Percentiles rank a stretch among this genome's conserved stretches.
These are phyloP conservation scores for Clepsis dumicolana DNA, from an alignment of 2,888 invertebrate species.

Conservation along the genomic window DNA sequence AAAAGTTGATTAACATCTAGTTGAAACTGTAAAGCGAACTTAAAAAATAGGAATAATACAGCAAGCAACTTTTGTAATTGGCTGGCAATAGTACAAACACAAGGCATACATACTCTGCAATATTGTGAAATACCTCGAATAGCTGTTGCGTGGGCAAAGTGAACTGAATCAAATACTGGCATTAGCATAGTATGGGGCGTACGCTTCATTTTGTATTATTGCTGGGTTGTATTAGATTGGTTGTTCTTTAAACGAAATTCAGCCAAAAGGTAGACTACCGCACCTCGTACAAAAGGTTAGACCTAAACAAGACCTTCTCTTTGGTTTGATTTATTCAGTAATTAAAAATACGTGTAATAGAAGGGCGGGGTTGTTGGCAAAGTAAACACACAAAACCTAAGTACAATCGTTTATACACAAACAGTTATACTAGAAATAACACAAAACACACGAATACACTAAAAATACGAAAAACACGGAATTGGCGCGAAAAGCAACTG, in stretches of 20 bases:
- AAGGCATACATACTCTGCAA: neutral
- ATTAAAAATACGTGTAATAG: no score
- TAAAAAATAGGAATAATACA: conserved; percentile 6
- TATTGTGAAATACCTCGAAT: conserved; percentile 21
- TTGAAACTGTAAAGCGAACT: conserved; percentile 7
- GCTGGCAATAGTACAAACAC: conserved; percentile 4
- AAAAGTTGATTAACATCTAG: conserved; percentile 61
- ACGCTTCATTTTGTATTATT: neutral
- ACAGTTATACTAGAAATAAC: no score
- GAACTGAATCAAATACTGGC: conserved; percentile 4
- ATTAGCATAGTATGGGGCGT: conserved; percentile 1
- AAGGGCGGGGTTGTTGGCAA: no score
- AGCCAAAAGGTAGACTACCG: neutral
- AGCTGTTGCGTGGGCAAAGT: neutral
- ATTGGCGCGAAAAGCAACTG: no score
- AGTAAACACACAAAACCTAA: no score
- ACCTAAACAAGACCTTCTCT: no score
- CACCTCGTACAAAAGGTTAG: no score
- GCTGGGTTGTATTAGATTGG: neutral
- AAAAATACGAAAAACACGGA: no score
- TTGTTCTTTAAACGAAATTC: neutral
- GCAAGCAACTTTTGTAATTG: conserved; percentile 14
- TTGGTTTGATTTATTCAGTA: no score
- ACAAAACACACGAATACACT: no score
- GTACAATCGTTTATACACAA: no score